phyloP scores from a whole-genome alignment of 2,797 vertebrate species.

The Danio albolineatus region DNA sequence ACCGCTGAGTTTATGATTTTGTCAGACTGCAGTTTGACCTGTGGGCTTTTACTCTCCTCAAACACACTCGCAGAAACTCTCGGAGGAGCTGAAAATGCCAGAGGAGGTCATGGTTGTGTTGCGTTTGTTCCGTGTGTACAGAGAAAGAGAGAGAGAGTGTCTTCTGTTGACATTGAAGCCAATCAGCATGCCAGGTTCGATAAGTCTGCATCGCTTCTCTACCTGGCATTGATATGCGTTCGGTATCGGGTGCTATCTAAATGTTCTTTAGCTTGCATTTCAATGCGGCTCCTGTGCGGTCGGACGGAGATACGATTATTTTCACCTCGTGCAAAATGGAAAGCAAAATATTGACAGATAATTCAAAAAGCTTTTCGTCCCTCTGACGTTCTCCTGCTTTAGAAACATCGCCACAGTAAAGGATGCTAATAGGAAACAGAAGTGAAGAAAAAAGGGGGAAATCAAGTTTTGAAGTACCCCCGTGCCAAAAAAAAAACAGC shows the following conservation, averaged over 20 bases:
- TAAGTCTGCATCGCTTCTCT: slow-evolving; percentile 63
- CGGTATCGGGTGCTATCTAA: slow-evolving; percentile 19
- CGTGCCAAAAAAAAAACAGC: neutral
- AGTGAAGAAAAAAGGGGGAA: slow-evolving; percentile 18
- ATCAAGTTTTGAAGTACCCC: neutral
- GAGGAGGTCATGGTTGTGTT: slow-evolving; percentile 52
- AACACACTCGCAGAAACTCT: slow-evolving; percentile 41
- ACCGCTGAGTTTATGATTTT: slow-evolving; percentile 58
- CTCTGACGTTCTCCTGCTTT: neutral
- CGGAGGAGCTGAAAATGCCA: slow-evolving; percentile 50
- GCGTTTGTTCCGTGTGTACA: slow-evolving; percentile 58
- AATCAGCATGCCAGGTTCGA: slow-evolving; percentile 73
- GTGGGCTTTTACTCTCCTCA: slow-evolving; percentile 49
- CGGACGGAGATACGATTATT: neutral
- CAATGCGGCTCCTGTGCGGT: neutral
- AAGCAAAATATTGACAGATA: slow-evolving; percentile 22
- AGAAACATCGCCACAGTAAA: slow-evolving; percentile 19
- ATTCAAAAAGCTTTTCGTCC: slow-evolving; percentile 12
- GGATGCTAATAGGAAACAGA: neutral
- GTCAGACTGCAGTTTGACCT: slow-evolving; percentile 54
- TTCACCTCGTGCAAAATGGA: neutral
- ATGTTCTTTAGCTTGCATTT: slow-evolving; percentile 7
- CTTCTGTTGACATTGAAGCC: slow-evolving; percentile 65
- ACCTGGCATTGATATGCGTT: slow-evolving; percentile 26
- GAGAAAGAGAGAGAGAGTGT: slow-evolving; percentile 54